Percentiles rank a stretch among this genome's conserved stretches.
phyloP scores from a whole-genome alignment of 2,888 invertebrate species.

The Erynnis tages region DNA sequence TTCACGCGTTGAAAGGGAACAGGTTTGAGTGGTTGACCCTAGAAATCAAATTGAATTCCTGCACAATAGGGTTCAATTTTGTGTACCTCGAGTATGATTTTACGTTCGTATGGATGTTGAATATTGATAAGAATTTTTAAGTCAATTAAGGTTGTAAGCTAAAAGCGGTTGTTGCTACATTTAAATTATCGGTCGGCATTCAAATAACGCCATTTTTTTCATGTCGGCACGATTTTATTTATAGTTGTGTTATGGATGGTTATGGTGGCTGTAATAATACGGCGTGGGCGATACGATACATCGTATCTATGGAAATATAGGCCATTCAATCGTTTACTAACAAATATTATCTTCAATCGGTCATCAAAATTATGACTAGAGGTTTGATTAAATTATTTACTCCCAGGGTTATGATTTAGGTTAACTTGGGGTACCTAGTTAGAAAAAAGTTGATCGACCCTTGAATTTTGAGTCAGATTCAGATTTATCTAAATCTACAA shows the following conservation, averaged over 20 bases:
- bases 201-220: conserved; percentile 80
- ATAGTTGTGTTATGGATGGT: conserved; percentile 55
- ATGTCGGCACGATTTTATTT: conserved; percentile 80
- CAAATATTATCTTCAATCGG: conserved; percentile 26
- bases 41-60: conserved; percentile 40
- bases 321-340: conserved; percentile 59
- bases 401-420: too few relatives aligned
- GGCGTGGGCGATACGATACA: conserved; percentile 60
- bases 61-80: conserved; percentile 46
- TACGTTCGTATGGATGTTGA: conserved; percentile 38
- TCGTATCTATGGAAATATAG: conserved; percentile 44
- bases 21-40: conserved; percentile 42
- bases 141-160: conserved; percentile 82
- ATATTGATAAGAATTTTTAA: conserved; percentile 81
- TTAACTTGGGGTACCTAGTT: too few relatives aligned
- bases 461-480: too few relatives aligned
- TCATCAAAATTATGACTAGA: too few relatives aligned
- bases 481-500: too few relatives aligned
- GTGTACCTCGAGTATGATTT: conserved; percentile 35
- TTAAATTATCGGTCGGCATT: conserved; percentile 81
- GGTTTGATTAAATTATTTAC: too few relatives aligned
- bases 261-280: conserved; percentile 64
- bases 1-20: conserved; percentile 51
- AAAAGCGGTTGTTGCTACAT: conserved; percentile 82
- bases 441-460: too few relatives aligned